Percentiles rank a stretch among this genome's conserved stretches.
Evolutionary conservation across 2,113 vertebrate genomes (phyloP).

Genomic region (Argyrosomus japonicus): DNA sequence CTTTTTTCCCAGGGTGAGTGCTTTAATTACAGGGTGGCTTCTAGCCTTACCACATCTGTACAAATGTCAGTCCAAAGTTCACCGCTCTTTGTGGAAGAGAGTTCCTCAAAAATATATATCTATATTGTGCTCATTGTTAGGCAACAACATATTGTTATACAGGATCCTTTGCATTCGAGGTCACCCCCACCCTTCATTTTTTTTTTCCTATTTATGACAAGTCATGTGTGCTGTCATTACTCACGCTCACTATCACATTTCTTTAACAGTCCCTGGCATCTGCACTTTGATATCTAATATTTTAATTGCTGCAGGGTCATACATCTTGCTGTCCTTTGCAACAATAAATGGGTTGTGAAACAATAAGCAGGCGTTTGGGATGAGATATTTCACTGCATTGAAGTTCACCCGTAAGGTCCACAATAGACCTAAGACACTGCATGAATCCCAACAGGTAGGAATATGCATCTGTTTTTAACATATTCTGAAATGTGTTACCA

Average conservation of each 20-base stretch:
- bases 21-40: slow-evolving; percentile 89
- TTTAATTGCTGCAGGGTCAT: slow-evolving; percentile 82
- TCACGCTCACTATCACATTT: slow-evolving; percentile 82
- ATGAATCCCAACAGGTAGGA: slow-evolving; percentile 36
- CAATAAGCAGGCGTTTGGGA: slow-evolving; percentile 62
- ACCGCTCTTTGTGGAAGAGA: slow-evolving; percentile 76
- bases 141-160: slow-evolving; percentile 78
- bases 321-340: slow-evolving; percentile 75
- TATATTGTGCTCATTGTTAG: slow-evolving; percentile 79
- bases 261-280: slow-evolving; percentile 73
- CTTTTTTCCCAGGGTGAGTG: slow-evolving; percentile 83
- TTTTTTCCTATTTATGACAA: slow-evolving; percentile 64
- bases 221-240: slow-evolving; percentile 74
- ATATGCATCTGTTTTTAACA: not conserved
- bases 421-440: slow-evolving; percentile 17
- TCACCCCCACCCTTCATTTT: slow-evolving; percentile 52
- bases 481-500: not conserved
- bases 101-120: slow-evolving; percentile 58
- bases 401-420: slow-evolving; percentile 32
- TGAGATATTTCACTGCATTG: slow-evolving; percentile 46
- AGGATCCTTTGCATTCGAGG: slow-evolving; percentile 77
- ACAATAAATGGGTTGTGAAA: slow-evolving; percentile 65
- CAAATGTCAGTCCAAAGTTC: slow-evolving; percentile 87
- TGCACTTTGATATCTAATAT: slow-evolving; percentile 81
- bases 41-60: slow-evolving; percentile 83